Base-by-base conservation (phyloP, 2,797 vertebrate species). In the Argentina silus region DNA sequence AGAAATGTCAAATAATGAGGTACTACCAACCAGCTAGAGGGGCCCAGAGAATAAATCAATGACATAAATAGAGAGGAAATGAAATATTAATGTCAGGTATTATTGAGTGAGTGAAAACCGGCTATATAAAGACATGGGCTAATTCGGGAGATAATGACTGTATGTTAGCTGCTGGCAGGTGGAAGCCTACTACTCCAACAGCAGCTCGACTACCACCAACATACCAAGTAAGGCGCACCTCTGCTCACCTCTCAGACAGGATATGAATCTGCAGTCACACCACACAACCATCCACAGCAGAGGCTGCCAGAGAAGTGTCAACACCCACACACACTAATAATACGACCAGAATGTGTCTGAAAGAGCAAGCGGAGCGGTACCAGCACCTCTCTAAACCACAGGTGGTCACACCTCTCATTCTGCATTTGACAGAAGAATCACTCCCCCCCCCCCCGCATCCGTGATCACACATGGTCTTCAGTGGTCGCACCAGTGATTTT, bases 201-300 rank as follows among this genome's bases (percentile, higher is more conserved):
- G 14, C 17, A 47, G 2, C 43, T 64, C 2, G 1, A 19, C 10
- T 3, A 64, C 63, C 17, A 19, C n/a, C 44, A 65, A 12, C 63
- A 47, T 11, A 44, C 7, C 44, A 11, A 48, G 6, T 50, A 5
- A 10, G 50, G 17, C 21, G 27, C 43, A 71, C 75, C 66, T 47
- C 27, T 15, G 23, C 66, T 83, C 66, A 75, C 81, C 81, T 86
- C 77, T 86, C 81, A 83, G 45, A 84, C 72, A 83, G 86, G 83
- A 86, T 74, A 56, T 51, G 15, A 85, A 67, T 70, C 53, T 80
- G 78, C 14, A 51, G 81, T 77, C 73, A 79, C 78, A 76, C 73
- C 72, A 70, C 51, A 69, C 64, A 81, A 63, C 74, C 72, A 60
- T 67, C 69, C 66, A 69, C 66, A 44, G 47, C 74, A 70, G 62